Conservation (phyloP, 1,140 invertebrate species). For the Vollenhovia emeryi region DNA sequence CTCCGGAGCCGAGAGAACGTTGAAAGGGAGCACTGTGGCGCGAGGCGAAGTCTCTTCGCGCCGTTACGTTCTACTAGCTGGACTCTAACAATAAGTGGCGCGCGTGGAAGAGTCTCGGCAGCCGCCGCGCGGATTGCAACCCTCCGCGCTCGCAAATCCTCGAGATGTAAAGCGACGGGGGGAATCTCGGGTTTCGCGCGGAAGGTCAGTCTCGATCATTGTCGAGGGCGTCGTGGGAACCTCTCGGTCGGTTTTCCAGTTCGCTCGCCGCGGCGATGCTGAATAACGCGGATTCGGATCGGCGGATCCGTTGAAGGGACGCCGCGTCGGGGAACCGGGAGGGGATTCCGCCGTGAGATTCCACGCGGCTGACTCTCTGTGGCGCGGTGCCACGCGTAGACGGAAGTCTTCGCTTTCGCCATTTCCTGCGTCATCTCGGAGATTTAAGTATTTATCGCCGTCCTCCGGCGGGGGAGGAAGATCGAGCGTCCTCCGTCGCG, state of each 20-base stretch:
- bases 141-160: background rate
- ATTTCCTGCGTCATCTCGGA: slow-evolving; percentile 24
- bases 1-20: background rate
- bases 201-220: background rate
- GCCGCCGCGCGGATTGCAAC: no score
- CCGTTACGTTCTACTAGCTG: background rate
- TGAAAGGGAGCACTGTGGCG: slow-evolving; percentile 18
- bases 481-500: slow-evolving; percentile 20
- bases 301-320: slow-evolving; percentile 13
- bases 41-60: background rate
- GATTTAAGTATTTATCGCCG: slow-evolving; percentile 52
- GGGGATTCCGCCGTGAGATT: slow-evolving; percentile 32
- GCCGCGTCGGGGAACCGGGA: background rate
- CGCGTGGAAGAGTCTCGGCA: background rate
- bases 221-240: background rate
- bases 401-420: slow-evolving; percentile 27
- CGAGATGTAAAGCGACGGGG: background rate
- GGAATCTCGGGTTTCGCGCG: background rate
- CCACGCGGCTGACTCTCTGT: background rate
- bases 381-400: background rate
- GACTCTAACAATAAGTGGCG: background rate
- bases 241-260: background rate
- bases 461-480: background rate
- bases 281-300: background rate
- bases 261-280: background rate